Evolutionary conservation across 1,140 invertebrate genomes (phyloP), one percentile per base, ranked within the genome.

Genomic region (Cepaea nemoralis): DNA sequence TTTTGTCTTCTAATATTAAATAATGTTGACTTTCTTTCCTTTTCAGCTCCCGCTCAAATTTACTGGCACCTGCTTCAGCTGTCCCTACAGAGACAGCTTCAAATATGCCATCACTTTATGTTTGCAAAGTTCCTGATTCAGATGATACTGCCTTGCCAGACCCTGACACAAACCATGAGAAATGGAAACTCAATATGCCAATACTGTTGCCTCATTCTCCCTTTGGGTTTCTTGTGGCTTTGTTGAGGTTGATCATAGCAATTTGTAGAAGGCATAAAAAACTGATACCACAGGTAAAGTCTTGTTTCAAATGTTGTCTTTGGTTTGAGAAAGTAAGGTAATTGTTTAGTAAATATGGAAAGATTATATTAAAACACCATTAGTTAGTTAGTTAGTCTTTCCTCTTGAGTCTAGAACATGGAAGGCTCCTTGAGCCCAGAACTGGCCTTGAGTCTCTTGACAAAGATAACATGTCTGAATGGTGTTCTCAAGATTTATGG

Each of bases 41-140:
- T 31, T 2, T 27, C 73, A 79, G 77, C n/a, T 79, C 63, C 45
- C 77, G 69, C 37, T 79, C 77, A 39, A 79, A 79, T 48, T n/a
- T 79, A n/a, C 48, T 79, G 39, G n/a, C 33, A 14, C 8, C 59
- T 33, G n/a, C 12, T 8, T 19, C 6, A 1, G 24, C 35, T 5
- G 6, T 31, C 2, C 37, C n/a, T 10, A 1, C 50, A 27, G 77
- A 79, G 48, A 22, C n/a, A 45, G n/a, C 77, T 35, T 8, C 37
- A 1, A 79, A 48, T 40, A 24, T 79, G 6, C 77, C 77, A 33
- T 31, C 31, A 19, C 40, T 79, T 16, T 33, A 42, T 45, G 77
- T 69, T 2, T 59, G 45, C 39, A 59, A 63, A 24, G 48, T 59
- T 39, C 0, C 50, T 35, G 50, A 35, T 2, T 63, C 1, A 63